Base-by-base conservation (phyloP, 1,140 invertebrate genomes). In the Matsumurasca onukii region DNA sequence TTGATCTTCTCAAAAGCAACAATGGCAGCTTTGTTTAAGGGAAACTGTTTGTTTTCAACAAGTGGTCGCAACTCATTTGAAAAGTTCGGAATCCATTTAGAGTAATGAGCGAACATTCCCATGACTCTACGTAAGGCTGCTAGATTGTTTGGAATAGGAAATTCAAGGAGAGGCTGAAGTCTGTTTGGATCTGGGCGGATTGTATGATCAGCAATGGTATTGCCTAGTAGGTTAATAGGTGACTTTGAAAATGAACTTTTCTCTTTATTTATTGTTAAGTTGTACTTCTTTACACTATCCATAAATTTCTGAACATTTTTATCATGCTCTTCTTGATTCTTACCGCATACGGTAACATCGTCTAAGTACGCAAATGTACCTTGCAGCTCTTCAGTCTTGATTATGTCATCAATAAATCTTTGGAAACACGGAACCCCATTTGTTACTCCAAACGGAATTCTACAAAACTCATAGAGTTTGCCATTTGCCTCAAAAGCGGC, bases 371-470 rank as follows among this genome's bases (percentile, higher is more conserved):
- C 49, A 45, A 52, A 52, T n/a, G 49, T 52, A 13, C 20, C 49
- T 5, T 52, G 12, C 3, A 52, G 49, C 12, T 24, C 22, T 52
- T 52, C 12, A 24, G 20, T 15, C 13, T 52, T 12, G 5, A 52
- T 52, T n/a, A 52, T 69, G 9, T 51, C 25, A 20, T 69, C 57
- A 15, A 69, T 69, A 13, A 65, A n/a, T 12, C 68, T 5, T 31
- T 69, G 68, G 45, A 69, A 69, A 22, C 30, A 34, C 15, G 68
- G 30, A 20, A 69, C 68, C 5, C 68, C 57, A 64, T 69, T 76
- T 20, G 72, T 77, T 20, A 71, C 71, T 31, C 59, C 70, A 49
- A 55, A 76, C 13, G 71, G 68, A 25, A 69, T 66, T 30, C 57
- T 65, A 9, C 27, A 39, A 30, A 69, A 69, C 17, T 52, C 12